Evolutionary conservation across 2,113 vertebrate genomes (phyloP).

Genomic region (Platichthys stellatus): DNA sequence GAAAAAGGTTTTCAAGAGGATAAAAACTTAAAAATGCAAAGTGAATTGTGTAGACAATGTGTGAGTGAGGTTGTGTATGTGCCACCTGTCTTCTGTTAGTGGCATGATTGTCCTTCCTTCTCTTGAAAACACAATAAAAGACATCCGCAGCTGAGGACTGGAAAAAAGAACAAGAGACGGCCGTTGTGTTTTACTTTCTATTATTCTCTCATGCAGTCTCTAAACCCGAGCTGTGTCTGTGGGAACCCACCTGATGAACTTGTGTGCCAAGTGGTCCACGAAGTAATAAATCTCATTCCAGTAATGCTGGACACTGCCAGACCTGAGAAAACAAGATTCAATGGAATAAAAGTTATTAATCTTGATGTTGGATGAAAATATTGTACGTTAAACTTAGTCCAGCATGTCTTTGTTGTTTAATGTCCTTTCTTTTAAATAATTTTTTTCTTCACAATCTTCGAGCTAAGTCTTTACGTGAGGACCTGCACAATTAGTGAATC

Average conservation of each 20-base stretch:
- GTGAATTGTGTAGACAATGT: neutral
- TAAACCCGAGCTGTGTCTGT: neutral
- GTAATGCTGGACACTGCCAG: constrained; percentile 95
- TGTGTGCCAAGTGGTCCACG: constrained; percentile 94
- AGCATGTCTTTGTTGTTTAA: too few relatives aligned
- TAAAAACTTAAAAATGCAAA: neutral
- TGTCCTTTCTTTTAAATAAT: neutral
- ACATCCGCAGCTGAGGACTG: constrained; percentile 98
- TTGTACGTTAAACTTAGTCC: too few relatives aligned
- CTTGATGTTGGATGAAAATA: neutral
- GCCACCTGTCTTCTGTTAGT: constrained; percentile 95
- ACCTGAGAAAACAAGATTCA: constrained; percentile 78
- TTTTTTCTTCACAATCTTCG: too few relatives aligned
- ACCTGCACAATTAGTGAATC: too few relatives aligned
- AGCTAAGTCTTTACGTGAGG: too few relatives aligned
- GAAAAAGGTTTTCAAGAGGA: neutral
- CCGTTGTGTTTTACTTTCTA: neutral
- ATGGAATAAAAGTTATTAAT: neutral
- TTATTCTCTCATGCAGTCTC: neutral
- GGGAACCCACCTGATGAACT: constrained; percentile 91
- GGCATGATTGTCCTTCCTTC: constrained; percentile 91
- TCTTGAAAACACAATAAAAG: constrained; percentile 97
- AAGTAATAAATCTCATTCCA: constrained; percentile 99
- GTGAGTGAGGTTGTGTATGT: neutral
- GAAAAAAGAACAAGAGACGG: neutral